These are phyloP conservation scores for Myrmecophaga tridactyla DNA, from an alignment of 2,113 vertebrate species.

Conservation along the genomic window DNA sequence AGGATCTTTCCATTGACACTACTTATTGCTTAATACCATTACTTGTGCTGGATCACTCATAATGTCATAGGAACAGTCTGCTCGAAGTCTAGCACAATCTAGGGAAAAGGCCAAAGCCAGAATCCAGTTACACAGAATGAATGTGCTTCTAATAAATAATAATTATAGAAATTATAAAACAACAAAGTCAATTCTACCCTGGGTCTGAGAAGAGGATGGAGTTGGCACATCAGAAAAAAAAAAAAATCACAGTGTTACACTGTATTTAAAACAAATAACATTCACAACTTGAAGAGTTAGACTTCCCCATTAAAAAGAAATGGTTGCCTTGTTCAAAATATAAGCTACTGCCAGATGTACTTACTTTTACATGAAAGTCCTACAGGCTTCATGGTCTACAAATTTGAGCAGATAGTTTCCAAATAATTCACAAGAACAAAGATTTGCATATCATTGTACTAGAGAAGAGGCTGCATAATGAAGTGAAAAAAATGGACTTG, in stretches of 20 bases:
- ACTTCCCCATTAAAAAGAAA: not conserved
- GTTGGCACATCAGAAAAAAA: not conserved
- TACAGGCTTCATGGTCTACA: not conserved
- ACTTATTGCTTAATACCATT: not conserved
- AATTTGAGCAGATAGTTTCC: not conserved
- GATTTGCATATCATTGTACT: not conserved
- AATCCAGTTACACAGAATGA: not conserved
- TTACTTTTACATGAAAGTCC: not conserved
- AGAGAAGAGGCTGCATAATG: not conserved
- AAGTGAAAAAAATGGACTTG: not conserved
- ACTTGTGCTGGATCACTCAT: not conserved
- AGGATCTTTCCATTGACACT: not conserved
- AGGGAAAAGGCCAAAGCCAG: not conserved
- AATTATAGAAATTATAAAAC: not conserved
- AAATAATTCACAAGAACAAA: not conserved
- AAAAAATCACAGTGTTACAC: not conserved
- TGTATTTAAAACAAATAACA: not conserved
- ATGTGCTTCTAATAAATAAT: not conserved
- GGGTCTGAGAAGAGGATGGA: not conserved
- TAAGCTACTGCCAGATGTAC: not conserved
- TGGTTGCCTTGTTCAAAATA: not conserved
- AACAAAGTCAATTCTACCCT: not conserved
- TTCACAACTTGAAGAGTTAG: not conserved
- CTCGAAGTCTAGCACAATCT: not conserved
- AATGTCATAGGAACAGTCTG: not conserved